A percentile compares a stretch with the other conserved stretches of the same genome.
These are phyloP conservation scores for Tor tambroides DNA, from an alignment of 2,113 vertebrate species.

Conservation along the genomic window DNA sequence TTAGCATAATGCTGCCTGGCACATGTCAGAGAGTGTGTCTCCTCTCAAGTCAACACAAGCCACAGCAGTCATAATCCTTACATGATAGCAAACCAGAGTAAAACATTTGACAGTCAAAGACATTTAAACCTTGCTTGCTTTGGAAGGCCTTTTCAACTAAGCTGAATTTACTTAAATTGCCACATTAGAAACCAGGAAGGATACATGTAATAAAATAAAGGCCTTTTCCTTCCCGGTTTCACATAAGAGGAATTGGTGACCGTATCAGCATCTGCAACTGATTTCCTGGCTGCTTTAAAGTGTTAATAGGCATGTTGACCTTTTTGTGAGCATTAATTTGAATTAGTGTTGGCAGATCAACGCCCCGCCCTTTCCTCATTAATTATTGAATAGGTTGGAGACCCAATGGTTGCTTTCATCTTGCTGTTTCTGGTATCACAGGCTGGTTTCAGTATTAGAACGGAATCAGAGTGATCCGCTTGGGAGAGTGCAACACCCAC, in stretches of 20 bases:
- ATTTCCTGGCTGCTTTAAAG: background rate
- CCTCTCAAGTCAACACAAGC: background rate
- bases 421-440: slow-evolving; percentile 20
- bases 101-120: background rate
- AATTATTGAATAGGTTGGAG: background rate
- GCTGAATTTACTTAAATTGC: background rate
- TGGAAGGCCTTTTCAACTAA: background rate
- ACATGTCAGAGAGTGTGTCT: background rate
- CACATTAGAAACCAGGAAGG: background rate
- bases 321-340: background rate
- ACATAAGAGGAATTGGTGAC: background rate
- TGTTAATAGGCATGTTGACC: background rate
- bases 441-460: slow-evolving; percentile 29
- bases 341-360: background rate
- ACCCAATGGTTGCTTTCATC: background rate
- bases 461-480: slow-evolving; percentile 34
- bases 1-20: background rate
- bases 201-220: background rate
- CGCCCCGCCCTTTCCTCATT: background rate
- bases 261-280: background rate
- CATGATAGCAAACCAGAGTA: background rate
- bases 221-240: background rate
- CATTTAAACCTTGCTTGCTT: background rate
- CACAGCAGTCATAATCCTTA: background rate
- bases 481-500: slow-evolving; percentile 28